phyloP scores from a whole-genome alignment of 2,113 vertebrate genomes.

The Agapornis roseicollis region DNA sequence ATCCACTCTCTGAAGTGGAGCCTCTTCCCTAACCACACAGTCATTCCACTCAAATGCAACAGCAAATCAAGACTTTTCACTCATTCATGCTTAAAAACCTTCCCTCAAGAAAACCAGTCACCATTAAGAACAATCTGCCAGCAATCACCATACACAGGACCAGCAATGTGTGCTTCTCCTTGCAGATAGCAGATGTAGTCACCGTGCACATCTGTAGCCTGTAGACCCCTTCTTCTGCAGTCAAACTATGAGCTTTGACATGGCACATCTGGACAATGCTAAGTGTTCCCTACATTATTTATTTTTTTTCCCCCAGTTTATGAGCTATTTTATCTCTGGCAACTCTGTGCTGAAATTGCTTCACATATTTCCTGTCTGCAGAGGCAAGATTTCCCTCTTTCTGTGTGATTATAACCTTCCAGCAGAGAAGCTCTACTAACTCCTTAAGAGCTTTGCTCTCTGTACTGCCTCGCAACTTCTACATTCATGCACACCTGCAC shows the following conservation, averaged over 20 bases:
- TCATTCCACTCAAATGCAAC: not conserved
- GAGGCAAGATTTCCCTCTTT: slow-evolving; percentile 37
- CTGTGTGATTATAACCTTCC: slow-evolving; percentile 32
- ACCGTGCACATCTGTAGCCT: not conserved
- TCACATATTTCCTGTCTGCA: slow-evolving; percentile 36
- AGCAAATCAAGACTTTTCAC: not conserved
- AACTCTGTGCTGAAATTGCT: slow-evolving; percentile 22
- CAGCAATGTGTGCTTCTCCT: not conserved
- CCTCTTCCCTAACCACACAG: not conserved
- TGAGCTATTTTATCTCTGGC: slow-evolving; percentile 23
- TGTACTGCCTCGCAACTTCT: not conserved
- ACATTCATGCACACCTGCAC: not conserved
- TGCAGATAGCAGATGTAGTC: not conserved
- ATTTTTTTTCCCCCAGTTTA: not conserved
- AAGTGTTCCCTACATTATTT: not conserved
- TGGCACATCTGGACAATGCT: not conserved
- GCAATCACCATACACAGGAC: not conserved
- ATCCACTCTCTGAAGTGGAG: not conserved
- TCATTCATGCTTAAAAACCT: not conserved
- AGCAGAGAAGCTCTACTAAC: slow-evolving; percentile 40
- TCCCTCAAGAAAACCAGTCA: not conserved
- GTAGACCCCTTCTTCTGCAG: not conserved
- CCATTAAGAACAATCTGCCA: not conserved
- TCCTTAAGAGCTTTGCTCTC: slow-evolving; percentile 37
- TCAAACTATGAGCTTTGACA: not conserved